Base-by-base conservation (phyloP, 2,113 vertebrate species). In the Parotia lawesii region DNA sequence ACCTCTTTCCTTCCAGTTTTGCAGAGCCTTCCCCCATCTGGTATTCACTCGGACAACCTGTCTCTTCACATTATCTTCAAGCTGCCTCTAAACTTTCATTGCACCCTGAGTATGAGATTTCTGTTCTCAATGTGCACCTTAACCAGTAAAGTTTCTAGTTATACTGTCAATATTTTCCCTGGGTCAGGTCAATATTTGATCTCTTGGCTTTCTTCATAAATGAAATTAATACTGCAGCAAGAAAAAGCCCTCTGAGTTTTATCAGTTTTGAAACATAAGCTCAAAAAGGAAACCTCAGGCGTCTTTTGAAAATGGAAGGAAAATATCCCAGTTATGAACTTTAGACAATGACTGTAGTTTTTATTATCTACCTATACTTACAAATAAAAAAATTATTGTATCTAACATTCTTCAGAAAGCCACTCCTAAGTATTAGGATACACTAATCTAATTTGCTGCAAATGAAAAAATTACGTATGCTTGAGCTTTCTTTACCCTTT, bases 161-260 rank as follows among this genome's bases (percentile, higher is more conserved):
- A 65, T n/a, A 92, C 18, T 64, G 78, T 88, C 85, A 95, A 89
- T 85, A 89, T 93, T 88, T 95, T 93, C 70, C 57, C 62, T 84
- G 79, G 27, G 73, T 89, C 79, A 90, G 69, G 90, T 78, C 84
- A 87, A 94, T 95, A 95, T 88, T 96, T 91, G 80, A 66, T 72
- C 72, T 67, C 74, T 42, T 58, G 20, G n/a, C 87, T 89, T 87
- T 85, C 61, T 83, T 67, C 50, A 87, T 66, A 93, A 87, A 56
- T 38, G 14, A 95, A 88, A 89, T 87, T 82, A 93, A 87, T 60
- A 83, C 64, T 14, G 35, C 54, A 64, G 64, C 25, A 83, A 62
- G 56, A 62, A 65, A 84, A 92, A 75, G 5, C 15, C 61, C 47
- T 84, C 61, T 11, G 24, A 79, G 40, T 87, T 95, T 78, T 73